Percentiles rank a stretch among this genome's conserved stretches.
Conservation (phyloP, 2,113 vertebrate genomes). For the Donacobius atricapilla region DNA sequence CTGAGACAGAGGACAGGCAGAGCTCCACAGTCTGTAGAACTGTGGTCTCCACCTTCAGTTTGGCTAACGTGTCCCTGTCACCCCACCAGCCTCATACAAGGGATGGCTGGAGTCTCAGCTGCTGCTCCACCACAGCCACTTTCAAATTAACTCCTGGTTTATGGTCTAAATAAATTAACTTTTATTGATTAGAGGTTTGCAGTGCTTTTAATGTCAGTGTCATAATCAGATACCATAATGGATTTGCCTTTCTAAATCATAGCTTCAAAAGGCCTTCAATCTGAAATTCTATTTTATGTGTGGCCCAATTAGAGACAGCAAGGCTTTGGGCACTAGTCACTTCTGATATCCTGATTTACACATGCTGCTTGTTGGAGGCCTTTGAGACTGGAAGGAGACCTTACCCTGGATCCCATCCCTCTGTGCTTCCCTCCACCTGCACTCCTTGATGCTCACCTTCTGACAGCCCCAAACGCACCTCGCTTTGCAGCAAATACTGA, state of each 20-base stretch:
- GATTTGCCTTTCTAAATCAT: constrained; percentile 60
- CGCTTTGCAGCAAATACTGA: background rate
- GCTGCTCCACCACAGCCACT: background rate
- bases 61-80: background rate
- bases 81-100: background rate
- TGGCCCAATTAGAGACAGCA: background rate
- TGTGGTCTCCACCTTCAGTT: background rate
- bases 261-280: constrained; percentile 34
- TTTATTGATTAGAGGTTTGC: constrained; percentile 19
- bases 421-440: background rate
- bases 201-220: constrained; percentile 51
- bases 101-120: background rate
- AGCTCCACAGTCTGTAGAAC: background rate
- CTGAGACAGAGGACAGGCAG: background rate
- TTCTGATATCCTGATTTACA: background rate
- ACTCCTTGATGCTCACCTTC: background rate
- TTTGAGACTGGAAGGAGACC: background rate
- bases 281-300: background rate
- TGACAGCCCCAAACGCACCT: background rate
- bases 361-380: background rate
- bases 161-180: constrained; percentile 56
- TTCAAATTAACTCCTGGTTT: constrained; percentile 53
- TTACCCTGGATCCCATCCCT: background rate
- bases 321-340: background rate
- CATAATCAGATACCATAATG: constrained; percentile 46